Evolutionary conservation across 2,113 vertebrate genomes (phyloP).

Genomic region (Prietella phreatophila): DNA sequence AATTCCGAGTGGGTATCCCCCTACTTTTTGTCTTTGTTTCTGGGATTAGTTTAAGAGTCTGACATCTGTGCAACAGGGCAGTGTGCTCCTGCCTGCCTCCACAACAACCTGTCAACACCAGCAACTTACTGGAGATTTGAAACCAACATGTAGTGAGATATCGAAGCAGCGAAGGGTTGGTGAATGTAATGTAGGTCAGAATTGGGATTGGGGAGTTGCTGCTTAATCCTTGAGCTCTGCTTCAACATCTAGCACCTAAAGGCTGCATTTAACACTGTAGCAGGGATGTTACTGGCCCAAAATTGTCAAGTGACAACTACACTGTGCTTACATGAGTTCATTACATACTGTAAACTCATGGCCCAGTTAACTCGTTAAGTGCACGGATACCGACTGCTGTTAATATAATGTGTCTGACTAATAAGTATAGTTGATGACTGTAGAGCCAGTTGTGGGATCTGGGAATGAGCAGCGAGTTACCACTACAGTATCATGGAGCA

Average conservation of each 20-base stretch:
- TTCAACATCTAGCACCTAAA: not conserved
- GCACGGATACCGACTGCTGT: not conserved
- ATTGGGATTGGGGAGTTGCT: not conserved
- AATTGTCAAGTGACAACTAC: not conserved
- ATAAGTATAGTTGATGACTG: not conserved
- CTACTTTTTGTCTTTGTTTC: not conserved
- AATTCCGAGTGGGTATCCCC: not conserved
- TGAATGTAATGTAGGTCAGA: conserved; percentile 44
- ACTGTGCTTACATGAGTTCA: too few species aligned
- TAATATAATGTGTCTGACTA: not conserved
- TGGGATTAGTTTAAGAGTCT: not conserved
- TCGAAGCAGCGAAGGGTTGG: not conserved
- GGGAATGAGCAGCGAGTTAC: not conserved
- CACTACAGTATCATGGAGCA: not conserved
- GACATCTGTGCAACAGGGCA: conserved; percentile 27
- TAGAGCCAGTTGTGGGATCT: not conserved
- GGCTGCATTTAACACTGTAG: not conserved
- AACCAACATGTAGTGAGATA: conserved; percentile 22
- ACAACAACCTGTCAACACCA: conserved; percentile 30
- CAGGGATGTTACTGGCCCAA: not conserved
- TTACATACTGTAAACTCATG: not conserved
- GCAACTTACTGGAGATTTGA: conserved; percentile 32
- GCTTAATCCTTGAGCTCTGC: not conserved
- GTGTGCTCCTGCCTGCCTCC: conserved; percentile 36
- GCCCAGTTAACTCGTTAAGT: not conserved